Evolutionary conservation across 2,888 invertebrate genomes (phyloP), one percentile per base, ranked within the genome.

Genomic region (Gastrophysa polygoni): DNA sequence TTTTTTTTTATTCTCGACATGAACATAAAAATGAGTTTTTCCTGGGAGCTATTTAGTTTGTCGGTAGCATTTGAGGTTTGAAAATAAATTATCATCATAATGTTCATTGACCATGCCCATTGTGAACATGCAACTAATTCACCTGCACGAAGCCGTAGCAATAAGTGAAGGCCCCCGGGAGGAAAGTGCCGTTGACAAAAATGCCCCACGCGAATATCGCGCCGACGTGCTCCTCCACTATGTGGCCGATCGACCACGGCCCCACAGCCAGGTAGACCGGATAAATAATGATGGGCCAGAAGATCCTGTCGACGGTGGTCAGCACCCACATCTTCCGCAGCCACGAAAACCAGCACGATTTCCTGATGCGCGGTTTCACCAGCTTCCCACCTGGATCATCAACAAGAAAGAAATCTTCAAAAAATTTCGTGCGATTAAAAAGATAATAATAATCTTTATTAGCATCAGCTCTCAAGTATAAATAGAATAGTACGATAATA

Each of bases 171-270:
- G 91, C 89, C 58, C 92, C 93, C 0, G 93, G 94, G 60, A 95
- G 79, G 77, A 87, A 91, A 44, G 87, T 81, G 10, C 90, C 89
- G 75, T 88, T 88, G 47, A 95, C 88, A 70, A 90, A 86, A 73
- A 92, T 91, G 10, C 95, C 95, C 93, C 94, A 95, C 0, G 92
- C 90, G 82, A 96, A 96, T 69, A 93, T 88, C 0, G 89, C 84
- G 10, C 95, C 95, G 47, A 88, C 84, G 71, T 91, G 86, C 61
- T 89, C 89, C 74, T 92, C 91, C 62, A 95, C 88, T 11, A 96
- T 83, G 79, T 94, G 91, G 2, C 94, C 95, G 63, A 94, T 81
- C 44, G 92, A 89, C 95, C 95, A 95, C 0, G 96, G 95, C 2
- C 95, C 93, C 66, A 91, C 77, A 24, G 89, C 86, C 58, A 93